A percentile compares a stretch with the other conserved stretches of the same genome.
These are phyloP conservation scores for Leptoteleia sp. DNA, from an alignment of 1,140 invertebrate genomes.

Conservation along the genomic window DNA sequence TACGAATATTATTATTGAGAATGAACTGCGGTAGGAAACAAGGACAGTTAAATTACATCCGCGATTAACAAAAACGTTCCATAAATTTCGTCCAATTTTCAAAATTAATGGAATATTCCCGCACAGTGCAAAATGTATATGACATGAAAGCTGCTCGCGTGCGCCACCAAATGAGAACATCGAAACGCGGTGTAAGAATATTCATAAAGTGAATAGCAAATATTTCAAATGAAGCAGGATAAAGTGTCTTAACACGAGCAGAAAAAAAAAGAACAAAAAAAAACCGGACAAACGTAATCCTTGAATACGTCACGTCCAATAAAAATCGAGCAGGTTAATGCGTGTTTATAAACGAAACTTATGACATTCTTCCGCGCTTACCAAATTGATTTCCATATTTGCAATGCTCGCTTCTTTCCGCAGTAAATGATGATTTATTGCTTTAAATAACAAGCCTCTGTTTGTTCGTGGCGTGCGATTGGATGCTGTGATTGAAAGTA, in stretches of 20 bases:
- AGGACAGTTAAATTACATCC: constrained; percentile 21
- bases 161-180: constrained; percentile 28
- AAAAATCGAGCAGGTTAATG: constrained; percentile 7
- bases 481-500: constrained; percentile 19
- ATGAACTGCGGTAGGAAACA: constrained; percentile 4
- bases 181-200: constrained; percentile 45
- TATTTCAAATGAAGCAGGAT: constrained; percentile 26
- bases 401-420: not conserved
- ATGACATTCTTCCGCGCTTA: constrained; percentile 12
- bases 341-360: constrained; percentile 18
- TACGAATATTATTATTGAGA: constrained; percentile 20
- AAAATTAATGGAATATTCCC: constrained; percentile 44
- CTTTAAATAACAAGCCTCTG: constrained; percentile 28
- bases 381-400: constrained; percentile 39
- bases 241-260: constrained; percentile 13
- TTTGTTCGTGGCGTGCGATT: constrained; percentile 33
- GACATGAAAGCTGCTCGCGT: constrained; percentile 25
- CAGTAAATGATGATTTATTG: constrained; percentile 37
- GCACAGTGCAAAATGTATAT: constrained; percentile 33
- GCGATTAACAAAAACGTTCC: constrained; percentile 40
- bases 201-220: constrained; percentile 55
- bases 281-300: constrained; percentile 14
- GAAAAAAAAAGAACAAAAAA: not conserved
- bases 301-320: constrained; percentile 8
- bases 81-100: constrained; percentile 44